Conservation (phyloP, 2,113 vertebrate genomes). For the Paralichthys olivaceus region DNA sequence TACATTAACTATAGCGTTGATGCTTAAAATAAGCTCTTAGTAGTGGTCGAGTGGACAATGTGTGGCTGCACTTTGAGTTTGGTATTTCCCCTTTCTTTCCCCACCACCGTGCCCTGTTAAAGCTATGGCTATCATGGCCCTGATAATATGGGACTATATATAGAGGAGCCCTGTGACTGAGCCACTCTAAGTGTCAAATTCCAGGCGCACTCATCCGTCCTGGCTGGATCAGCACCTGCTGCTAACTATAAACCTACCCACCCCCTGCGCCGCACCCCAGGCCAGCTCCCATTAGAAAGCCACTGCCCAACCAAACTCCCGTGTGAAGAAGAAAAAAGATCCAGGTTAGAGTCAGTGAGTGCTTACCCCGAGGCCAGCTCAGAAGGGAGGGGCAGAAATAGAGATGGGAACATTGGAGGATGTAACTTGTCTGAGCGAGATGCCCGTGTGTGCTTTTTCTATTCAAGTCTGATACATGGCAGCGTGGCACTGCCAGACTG, state of each 20-base stretch:
- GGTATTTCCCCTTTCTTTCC: slow-evolving; percentile 33
- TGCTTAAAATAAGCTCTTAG: slow-evolving; percentile 4
- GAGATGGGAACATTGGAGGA: slow-evolving; percentile 56
- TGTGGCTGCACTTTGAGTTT: slow-evolving; percentile 28
- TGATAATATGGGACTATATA: slow-evolving; percentile 86
- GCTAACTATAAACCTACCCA: slow-evolving; percentile 82
- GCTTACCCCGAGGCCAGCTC: slow-evolving; percentile 59
- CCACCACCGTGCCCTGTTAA: slow-evolving; percentile 37
- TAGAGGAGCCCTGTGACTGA: slow-evolving; percentile 84
- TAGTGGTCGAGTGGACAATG: slow-evolving; percentile 17
- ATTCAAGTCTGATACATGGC: slow-evolving; percentile 66
- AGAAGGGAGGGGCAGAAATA: slow-evolving; percentile 71
- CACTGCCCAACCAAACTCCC: slow-evolving; percentile 68
- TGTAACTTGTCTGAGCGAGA: slow-evolving; percentile 52
- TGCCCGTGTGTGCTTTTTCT: slow-evolving; percentile 56
- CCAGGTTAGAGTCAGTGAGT: slow-evolving; percentile 63
- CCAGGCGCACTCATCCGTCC: slow-evolving; percentile 76
- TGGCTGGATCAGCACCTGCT: slow-evolving; percentile 87
- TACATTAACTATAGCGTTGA: background rate
- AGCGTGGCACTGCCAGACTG: slow-evolving; percentile 40
- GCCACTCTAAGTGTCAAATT: slow-evolving; percentile 85
- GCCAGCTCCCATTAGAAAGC: slow-evolving; percentile 59
- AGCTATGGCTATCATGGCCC: slow-evolving; percentile 67
- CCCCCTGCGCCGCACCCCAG: slow-evolving; percentile 61
- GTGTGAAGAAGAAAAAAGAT: slow-evolving; percentile 67